phyloP scores from a whole-genome alignment of 2,888 invertebrate species.

The Hermaeophaga mercurialis region DNA sequence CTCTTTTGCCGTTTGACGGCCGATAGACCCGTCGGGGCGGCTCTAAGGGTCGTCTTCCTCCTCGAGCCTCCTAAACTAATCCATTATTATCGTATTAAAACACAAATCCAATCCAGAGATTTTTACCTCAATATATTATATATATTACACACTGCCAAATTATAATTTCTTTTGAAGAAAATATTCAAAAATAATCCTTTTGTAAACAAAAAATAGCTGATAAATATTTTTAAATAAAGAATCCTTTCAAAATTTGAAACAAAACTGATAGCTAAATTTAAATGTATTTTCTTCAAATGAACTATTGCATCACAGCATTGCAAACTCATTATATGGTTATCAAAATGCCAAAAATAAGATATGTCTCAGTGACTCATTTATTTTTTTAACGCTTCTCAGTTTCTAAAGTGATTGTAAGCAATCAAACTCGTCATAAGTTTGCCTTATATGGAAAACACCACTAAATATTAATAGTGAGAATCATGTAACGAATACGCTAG shows the following conservation, averaged over 20 bases:
- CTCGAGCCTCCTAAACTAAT: constrained; percentile 39
- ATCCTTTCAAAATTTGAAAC: no score
- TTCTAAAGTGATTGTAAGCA: constrained; percentile 14
- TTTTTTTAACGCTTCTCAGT: no score
- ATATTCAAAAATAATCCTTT: no score
- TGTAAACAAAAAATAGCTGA: no score
- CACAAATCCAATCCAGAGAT: constrained; percentile 28
- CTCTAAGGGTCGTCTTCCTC: constrained; percentile 46
- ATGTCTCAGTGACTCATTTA: background rate
- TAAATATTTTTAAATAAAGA: no score
- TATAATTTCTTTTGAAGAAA: constrained; percentile 7
- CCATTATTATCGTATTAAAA: constrained; percentile 1
- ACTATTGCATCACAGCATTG: background rate
- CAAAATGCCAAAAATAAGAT: background rate
- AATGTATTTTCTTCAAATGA: background rate
- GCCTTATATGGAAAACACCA: constrained; percentile 14
- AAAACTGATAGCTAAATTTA: background rate
- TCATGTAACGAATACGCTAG: background rate
- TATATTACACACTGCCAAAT: background rate
- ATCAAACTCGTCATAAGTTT: constrained; percentile 9
- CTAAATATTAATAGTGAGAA: constrained; percentile 7
- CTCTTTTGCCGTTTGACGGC: constrained; percentile 49
- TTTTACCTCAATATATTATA: background rate
- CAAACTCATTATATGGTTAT: background rate
- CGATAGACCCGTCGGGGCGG: constrained; percentile 44